Evolutionary conservation across 2,113 vertebrate species (phyloP), one percentile per base, ranked within the genome.

Genomic region (Eurypyga helias): DNA sequence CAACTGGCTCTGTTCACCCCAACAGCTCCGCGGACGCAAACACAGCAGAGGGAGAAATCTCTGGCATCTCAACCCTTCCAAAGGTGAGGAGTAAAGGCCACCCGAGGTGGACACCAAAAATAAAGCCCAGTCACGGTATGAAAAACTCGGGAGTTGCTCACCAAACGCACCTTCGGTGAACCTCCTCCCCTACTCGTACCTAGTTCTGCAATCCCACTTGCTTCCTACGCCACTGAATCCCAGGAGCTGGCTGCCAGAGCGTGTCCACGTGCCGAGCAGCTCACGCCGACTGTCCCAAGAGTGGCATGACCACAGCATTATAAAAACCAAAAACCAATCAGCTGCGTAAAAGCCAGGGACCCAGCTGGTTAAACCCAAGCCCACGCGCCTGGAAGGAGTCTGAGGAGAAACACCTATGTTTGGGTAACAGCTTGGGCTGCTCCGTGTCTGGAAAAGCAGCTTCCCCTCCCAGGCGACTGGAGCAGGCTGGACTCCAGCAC

Each of bases 401-500:
- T 0, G 18, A 73, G 64, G 34, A 33, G 41, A 41, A 41, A 41
- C 41, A 12, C 41, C 41, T n/a, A n/a, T n/a, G n/a, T n/a, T n/a
- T n/a, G n/a, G n/a, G n/a, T n/a, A n/a, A n/a, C n/a, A n/a, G n/a
- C n/a, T n/a, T n/a, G n/a, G n/a, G n/a, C n/a, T n/a, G 62, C 33
- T 52, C 6, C 8, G 6, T 23, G 16, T 9, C 33, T 33, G 3
- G 38, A 48, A 48, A 70, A 49, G 28, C 28, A 24, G 3, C 5
- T 31, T 43, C 14, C 7, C n/a, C 23, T 25, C 62, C 55, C 38
- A 11, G 11, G 26, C 3, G 6, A 16, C 5, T 2, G 1, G 24
- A 65, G 51, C 1, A 18, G 28, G 46, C 13, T 2, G 12, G 34
- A 26, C 19, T 10, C 0, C 1, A 57, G 45, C 11, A 33, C 8